Conservation (phyloP, 2,113 vertebrate genomes). For the Corvus hawaiiensis region DNA sequence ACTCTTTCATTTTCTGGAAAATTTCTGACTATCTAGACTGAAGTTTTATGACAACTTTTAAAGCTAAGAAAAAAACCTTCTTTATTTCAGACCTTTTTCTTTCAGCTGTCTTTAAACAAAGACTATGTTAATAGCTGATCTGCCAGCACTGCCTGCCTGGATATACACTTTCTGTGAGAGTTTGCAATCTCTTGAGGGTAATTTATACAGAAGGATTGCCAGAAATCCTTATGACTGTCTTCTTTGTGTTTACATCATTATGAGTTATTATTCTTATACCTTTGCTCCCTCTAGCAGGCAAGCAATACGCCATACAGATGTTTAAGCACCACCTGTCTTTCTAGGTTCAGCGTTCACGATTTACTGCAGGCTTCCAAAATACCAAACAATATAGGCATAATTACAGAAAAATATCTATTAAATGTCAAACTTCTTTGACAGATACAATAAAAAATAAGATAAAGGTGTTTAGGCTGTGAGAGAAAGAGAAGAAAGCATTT, state of each 20-base stretch:
- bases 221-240: not conserved
- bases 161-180: not conserved
- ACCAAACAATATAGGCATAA: not conserved
- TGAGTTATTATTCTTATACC: not conserved
- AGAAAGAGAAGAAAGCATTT: not conserved
- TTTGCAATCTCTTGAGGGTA: not conserved
- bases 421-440: not conserved
- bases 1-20: not conserved
- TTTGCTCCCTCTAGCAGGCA: not conserved
- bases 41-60: not conserved
- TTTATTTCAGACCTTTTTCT: not conserved
- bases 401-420: not conserved
- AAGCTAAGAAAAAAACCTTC: not conserved
- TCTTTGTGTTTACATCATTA: not conserved
- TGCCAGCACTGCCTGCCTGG: not conserved
- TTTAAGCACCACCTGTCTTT: not conserved
- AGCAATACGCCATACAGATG: not conserved
- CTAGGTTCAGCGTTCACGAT: not conserved
- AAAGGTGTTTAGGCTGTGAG: not conserved
- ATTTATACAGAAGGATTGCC: not conserved
- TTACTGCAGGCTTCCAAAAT: not conserved
- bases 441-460: not conserved
- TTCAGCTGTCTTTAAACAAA: not conserved
- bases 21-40: not conserved
- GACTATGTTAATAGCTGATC: not conserved